Percentiles rank a stretch among this genome's conserved stretches.
Conservation (phyloP, 2,113 vertebrate genomes). For the Rhegmatorhina hoffmannsi region DNA sequence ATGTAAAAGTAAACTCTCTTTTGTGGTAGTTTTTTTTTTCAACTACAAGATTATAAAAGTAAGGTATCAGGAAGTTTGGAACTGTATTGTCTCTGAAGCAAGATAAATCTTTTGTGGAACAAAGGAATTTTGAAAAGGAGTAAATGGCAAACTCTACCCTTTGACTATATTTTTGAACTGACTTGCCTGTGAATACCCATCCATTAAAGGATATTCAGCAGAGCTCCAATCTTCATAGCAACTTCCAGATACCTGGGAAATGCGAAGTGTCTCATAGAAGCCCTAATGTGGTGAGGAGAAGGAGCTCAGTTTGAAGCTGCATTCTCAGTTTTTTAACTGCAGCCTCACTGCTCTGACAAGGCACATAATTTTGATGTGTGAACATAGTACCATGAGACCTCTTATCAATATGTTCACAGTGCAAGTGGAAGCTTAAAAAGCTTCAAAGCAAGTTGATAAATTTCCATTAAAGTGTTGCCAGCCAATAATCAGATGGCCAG, state of each 20-base stretch:
- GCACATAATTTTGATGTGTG: slow-evolving; percentile 1
- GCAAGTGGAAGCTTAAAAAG: slow-evolving; percentile 10
- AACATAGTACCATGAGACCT: not conserved
- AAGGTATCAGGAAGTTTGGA: not conserved
- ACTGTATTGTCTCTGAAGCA: not conserved
- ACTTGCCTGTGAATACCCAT: not conserved
- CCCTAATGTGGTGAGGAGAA: not conserved
- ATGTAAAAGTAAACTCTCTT: not conserved
- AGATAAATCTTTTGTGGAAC: not conserved
- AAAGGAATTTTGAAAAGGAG: not conserved
- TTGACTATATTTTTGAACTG: not conserved
- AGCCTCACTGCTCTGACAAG: not conserved
- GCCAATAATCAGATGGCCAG: slow-evolving; percentile 21
- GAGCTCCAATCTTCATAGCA: not conserved
- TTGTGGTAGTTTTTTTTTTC: not conserved
- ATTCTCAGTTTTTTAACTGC: not conserved
- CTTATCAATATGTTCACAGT: slow-evolving; percentile 10
- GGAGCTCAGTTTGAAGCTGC: not conserved
- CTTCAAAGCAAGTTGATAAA: slow-evolving; percentile 43
- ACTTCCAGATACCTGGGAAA: not conserved
- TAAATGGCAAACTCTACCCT: not conserved
- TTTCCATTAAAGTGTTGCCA: slow-evolving; percentile 38
- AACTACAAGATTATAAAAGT: not conserved
- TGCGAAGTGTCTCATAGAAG: not conserved
- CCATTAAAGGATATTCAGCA: not conserved